A percentile compares a stretch with the other conserved stretches of the same genome.
phyloP scores from a whole-genome alignment of 2,888 invertebrate species.

The Machimus atricapillus region DNA sequence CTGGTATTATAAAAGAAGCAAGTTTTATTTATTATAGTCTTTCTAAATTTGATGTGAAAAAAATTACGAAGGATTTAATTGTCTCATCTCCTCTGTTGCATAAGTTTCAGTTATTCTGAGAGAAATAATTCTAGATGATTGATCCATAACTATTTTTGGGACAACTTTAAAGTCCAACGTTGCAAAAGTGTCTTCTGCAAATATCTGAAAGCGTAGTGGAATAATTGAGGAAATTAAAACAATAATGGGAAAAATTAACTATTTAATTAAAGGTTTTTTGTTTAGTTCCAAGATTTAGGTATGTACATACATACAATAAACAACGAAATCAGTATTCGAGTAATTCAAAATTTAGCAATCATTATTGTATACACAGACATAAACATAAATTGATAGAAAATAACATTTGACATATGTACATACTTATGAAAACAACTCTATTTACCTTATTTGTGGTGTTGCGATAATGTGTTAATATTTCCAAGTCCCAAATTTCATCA shows the following conservation, averaged over 20 bases:
- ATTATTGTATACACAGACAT: too few relatives aligned
- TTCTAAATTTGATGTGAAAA: not conserved
- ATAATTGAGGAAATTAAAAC: too few relatives aligned
- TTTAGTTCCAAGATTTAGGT: too few relatives aligned
- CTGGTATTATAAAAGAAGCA: not conserved
- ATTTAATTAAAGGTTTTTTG: too few relatives aligned
- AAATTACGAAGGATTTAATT: not conserved
- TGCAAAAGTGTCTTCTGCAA: not conserved
- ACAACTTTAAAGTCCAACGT: not conserved
- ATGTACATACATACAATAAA: too few relatives aligned
- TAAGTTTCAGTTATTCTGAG: not conserved
- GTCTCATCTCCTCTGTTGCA: not conserved
- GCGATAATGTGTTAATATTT: not conserved
- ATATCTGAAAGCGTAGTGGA: not conserved
- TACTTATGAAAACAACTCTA: not conserved
- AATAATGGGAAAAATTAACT: too few relatives aligned
- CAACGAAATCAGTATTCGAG: too few relatives aligned
- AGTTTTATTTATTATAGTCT: not conserved
- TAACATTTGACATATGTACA: too few relatives aligned
- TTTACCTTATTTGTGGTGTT: not conserved
- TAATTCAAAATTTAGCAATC: too few relatives aligned
- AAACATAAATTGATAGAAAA: not conserved
- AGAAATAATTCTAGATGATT: not conserved
- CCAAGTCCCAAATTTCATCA: not conserved
- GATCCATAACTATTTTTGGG: not conserved